phyloP scores from a whole-genome alignment of 2,888 invertebrate species.

The Meliscaeva auricollis region DNA sequence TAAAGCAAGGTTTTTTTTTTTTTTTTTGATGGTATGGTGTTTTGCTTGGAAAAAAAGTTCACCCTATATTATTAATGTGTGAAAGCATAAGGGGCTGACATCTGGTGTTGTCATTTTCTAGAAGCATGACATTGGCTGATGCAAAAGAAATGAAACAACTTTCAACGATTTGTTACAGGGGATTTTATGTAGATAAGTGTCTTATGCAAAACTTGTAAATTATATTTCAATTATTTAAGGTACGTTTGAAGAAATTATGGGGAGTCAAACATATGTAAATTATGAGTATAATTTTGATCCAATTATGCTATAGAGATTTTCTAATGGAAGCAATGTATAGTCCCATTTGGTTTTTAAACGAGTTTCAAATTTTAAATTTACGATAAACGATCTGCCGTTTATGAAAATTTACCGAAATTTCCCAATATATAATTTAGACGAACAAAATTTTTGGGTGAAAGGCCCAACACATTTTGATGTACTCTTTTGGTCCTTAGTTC shows the following conservation, averaged over 20 bases:
- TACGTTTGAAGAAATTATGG: conserved; percentile 10
- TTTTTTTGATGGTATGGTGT: background rate
- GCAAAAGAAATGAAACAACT: conserved; percentile 47
- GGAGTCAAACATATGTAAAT: conserved; percentile 28
- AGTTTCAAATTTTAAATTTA: too few species aligned
- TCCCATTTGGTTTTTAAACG: too few species aligned
- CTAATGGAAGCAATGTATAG: background rate
- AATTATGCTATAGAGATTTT: background rate
- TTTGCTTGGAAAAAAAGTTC: conserved; percentile 30
- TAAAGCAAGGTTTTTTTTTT: conserved; percentile 25
- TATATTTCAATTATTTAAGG: conserved; percentile 69
- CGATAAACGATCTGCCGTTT: too few species aligned
- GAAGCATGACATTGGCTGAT: conserved; percentile 48
- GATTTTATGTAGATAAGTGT: background rate
- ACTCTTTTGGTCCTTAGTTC: too few species aligned
- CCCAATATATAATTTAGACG: too few species aligned
- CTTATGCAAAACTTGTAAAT: conserved; percentile 72
- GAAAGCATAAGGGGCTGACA: conserved; percentile 53
- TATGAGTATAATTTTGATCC: background rate
- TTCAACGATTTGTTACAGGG: conserved; percentile 68
- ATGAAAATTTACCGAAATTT: too few species aligned
- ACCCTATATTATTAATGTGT: conserved; percentile 40
- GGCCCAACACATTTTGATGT: too few species aligned
- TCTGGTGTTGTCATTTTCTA: conserved; percentile 62
- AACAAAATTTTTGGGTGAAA: too few species aligned